Conservation (phyloP, 2,797 vertebrate genomes). For the Linurgus olivaceus region DNA sequence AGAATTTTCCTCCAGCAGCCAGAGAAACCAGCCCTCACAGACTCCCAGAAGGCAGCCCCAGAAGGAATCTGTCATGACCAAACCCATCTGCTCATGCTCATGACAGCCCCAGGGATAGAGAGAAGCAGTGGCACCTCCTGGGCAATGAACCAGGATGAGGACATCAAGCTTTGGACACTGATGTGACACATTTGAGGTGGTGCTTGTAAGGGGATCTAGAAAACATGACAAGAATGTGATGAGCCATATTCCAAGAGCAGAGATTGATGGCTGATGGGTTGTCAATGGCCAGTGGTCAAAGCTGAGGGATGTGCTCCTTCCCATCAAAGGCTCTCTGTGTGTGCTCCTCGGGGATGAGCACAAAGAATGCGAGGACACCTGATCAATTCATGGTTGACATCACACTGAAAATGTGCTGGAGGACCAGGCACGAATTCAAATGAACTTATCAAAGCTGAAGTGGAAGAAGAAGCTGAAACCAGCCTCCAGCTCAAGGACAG, state of each 20-base stretch:
- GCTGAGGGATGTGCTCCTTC: background rate
- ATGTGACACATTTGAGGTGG: background rate
- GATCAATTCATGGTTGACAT: background rate
- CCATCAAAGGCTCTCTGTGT: background rate
- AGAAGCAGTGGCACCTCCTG: background rate
- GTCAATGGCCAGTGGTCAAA: background rate
- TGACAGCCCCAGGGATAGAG: background rate
- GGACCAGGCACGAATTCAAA: background rate
- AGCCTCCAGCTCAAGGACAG: background rate
- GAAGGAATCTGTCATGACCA: background rate
- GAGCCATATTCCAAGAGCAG: background rate
- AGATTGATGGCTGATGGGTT: background rate
- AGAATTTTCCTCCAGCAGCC: background rate
- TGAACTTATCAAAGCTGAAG: background rate
- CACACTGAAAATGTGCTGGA: background rate
- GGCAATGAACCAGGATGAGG: background rate
- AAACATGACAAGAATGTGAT: background rate
- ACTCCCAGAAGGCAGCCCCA: background rate
- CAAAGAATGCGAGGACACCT: background rate
- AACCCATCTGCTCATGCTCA: rapidly evolving
- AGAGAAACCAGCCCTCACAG: background rate
- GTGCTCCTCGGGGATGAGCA: background rate
- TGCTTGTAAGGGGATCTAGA: background rate
- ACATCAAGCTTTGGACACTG: rapidly evolving
- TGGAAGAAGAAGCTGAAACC: background rate